Conservation (phyloP, 2,113 vertebrate species). For the Alouatta palliata region DNA sequence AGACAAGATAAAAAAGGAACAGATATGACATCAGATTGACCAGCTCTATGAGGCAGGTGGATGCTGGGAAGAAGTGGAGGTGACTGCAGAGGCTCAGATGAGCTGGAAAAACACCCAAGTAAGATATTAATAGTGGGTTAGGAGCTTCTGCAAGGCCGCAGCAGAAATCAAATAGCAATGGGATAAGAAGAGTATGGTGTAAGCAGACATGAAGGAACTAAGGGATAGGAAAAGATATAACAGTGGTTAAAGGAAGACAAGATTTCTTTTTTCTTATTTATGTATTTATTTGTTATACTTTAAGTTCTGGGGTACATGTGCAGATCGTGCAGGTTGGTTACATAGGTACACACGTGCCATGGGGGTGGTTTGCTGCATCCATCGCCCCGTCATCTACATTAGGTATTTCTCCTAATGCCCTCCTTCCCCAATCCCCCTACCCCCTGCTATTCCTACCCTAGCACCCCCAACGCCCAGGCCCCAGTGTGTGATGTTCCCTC, state of each 20-base stretch:
- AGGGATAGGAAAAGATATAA: neutral
- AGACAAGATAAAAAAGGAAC: neutral
- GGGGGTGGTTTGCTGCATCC: too few relatives aligned
- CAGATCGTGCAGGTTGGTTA: too few relatives aligned
- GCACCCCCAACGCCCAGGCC: too few relatives aligned
- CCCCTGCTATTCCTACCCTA: too few relatives aligned
- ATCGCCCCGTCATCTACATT: too few relatives aligned
- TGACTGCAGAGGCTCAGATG: neutral
- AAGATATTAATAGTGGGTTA: neutral
- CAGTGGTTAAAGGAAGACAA: neutral
- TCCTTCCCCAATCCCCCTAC: too few relatives aligned
- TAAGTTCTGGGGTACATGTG: too few relatives aligned
- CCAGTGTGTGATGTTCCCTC: too few relatives aligned
- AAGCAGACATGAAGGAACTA: neutral
- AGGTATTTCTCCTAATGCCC: too few relatives aligned
- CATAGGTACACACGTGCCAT: too few relatives aligned
- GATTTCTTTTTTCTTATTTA: neutral
- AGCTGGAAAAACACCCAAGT: neutral
- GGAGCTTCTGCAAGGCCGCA: neutral
- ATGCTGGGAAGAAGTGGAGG: neutral
- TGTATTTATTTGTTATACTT: too few relatives aligned
- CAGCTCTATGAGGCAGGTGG: neutral
- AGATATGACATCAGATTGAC: neutral
- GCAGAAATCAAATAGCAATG: neutral
- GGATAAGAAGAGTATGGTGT: neutral